Evolutionary conservation across 2,888 invertebrate species (phyloP), one percentile per base, ranked within the genome.

Genomic region (Punctoribates punctum): DNA sequence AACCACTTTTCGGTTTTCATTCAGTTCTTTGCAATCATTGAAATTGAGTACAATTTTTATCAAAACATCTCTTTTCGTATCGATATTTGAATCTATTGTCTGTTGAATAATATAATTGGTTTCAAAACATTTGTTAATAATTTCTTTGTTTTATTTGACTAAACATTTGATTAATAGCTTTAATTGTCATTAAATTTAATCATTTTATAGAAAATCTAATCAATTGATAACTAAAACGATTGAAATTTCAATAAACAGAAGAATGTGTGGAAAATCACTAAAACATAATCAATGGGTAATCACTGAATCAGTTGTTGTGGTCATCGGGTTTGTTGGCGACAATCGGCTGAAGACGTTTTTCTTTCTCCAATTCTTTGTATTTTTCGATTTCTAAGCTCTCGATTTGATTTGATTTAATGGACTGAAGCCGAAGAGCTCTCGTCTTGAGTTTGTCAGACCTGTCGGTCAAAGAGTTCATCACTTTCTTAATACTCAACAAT

Each of bases 341-440:
- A 3, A 74, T 51, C 0, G 77, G 77, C n/a, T 57, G 65, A n/a
- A 77, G 42, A n/a, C 67, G 74, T 70, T 77, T 77, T 42, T 77
- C 77, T 51, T 38, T 46, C 13, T 46, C 54, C 5, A 67, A 17
- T 42, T 67, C 27, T 20, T 65, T 23, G 42, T 77, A 74, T n/a
- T 65, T 62, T 27, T 46, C 20, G 25, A 17, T 51, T 74, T 77
- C 73, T 27, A 67, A 70, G 20, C 42, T 38, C 20, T 74, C 25
- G 3, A 23, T 29, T 42, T 77, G 15, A 1, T 29, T 29, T 11
- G 48, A 29, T 13, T 27, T 65, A 29, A 42, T 20, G 11, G 54
- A 65, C 27, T 67, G 51, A 20, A 77, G 46, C 11, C 67, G 62
- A 54, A 74, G 25, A 4, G 74, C 77, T 74, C 74, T 46, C 25